Percentiles rank a stretch among this genome's conserved stretches.
phyloP scores from a whole-genome alignment of 2,888 invertebrate species.

The Mongoloraphidia duomilia region DNA sequence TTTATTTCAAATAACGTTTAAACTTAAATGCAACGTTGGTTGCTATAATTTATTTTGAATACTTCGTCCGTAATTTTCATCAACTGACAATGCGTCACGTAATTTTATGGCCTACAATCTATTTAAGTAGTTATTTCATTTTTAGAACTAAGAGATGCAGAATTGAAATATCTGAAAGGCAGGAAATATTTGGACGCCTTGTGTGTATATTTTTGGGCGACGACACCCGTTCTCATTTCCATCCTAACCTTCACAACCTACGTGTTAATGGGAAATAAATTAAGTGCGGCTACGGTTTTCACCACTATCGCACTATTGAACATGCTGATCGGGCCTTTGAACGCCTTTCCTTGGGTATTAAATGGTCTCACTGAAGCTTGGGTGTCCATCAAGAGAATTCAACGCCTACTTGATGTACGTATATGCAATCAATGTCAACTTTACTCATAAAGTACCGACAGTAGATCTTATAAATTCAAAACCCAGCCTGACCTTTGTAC shows the following conservation, averaged over 20 bases:
- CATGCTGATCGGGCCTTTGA: constrained; percentile 89
- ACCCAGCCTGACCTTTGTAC: too few species aligned
- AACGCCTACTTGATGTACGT: constrained; percentile 62
- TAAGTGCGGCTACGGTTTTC: constrained; percentile 84
- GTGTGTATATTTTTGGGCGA: constrained; percentile 98
- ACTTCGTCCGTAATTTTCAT: background rate
- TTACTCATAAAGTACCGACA: too few species aligned
- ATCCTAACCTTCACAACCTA: constrained; percentile 71
- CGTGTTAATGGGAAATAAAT: constrained; percentile 55
- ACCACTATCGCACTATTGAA: constrained; percentile 89
- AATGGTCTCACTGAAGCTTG: constrained; percentile 93
- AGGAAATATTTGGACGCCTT: constrained; percentile 93
- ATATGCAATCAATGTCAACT: background rate
- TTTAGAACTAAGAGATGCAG: constrained; percentile 48
- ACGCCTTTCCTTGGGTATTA: constrained; percentile 96
- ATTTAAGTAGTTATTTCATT: constrained; percentile 8
- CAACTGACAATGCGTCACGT: background rate
- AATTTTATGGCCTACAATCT: too few species aligned
- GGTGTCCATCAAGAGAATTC: constrained; percentile 83
- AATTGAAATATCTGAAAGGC: constrained; percentile 63
- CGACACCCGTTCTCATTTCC: constrained; percentile 84
- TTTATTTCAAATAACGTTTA: too few species aligned
- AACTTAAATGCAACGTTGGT: background rate
- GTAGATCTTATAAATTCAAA: too few species aligned
- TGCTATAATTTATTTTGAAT: background rate